Evolutionary conservation across 2,797 vertebrate genomes (phyloP), one percentile per base, ranked within the genome.

Genomic region (Loris lydekkerianus): DNA sequence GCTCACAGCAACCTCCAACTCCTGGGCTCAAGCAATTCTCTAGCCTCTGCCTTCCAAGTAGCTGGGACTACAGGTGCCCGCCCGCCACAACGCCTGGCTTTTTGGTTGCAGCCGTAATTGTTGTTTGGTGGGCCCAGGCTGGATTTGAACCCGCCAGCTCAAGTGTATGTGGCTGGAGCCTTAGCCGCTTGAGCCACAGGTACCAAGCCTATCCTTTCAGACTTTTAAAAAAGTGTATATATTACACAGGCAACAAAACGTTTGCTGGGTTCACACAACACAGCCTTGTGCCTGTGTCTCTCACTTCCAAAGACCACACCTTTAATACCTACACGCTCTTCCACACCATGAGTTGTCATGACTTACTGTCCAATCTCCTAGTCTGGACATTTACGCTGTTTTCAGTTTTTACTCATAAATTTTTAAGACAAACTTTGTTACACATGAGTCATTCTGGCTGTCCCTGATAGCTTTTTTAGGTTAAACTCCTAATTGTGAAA

Each of bases 161-260:
- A 40, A 5, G 40, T 40, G 40, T 40, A 40, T 40, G 40, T 40
- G 40, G 40, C 40, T 40, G 40, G 40, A 40, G 40, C 40, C 40
- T 40, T 40, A 40, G 40, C 40, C 40, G 5, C 40, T 40, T 40
- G 40, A 40, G 40, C 40, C 40, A 40, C 40, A 40, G 5, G 40
- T 40, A 5, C 40, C 40, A 40, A 40, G 40, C 40, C 40, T 46
- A 65, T 40, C 23, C 23, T 85, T 43, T 27, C 27, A 21, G 49
- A 40, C 37, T 87, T 40, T 20, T 46, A 34, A 27, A 27, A 27
- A 88, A 83, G 83, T 49, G 18, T 23, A 31, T 18, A 14, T 2
- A 0, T 1, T 25, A n/a, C 60, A 40, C 3, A 0, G 3, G 17
- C 23, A 34, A 53, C 1, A 65, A 7, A 58, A 40, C n/a, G 3